Evolutionary conservation across 2,888 invertebrate genomes (phyloP), one percentile per base, ranked within the genome.

Genomic region (Leistus spinibarbis): DNA sequence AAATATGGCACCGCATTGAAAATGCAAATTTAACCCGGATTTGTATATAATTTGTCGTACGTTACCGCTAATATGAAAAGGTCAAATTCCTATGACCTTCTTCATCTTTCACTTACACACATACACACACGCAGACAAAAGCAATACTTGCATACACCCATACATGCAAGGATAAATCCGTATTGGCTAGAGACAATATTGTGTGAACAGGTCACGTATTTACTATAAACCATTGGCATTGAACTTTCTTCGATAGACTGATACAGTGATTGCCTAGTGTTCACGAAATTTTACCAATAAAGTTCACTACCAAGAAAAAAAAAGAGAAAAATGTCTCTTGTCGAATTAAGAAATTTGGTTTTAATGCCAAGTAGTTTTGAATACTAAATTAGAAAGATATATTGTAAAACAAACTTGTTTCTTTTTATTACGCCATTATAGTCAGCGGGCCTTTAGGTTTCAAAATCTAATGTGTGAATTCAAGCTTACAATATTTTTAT

Each of bases 191-290:
- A 60, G 17, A 60, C 19, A 60, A 19, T 60, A 60, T 60, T 22
- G 60, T 22, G 22, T 22, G 17, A 17, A 60, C 60, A 60, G 60
- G 17, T 60, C 60, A 60, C 60, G 60, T 60, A 60, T 60, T 22
- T 19, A 19, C 10, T 16, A 60, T 60, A 60, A 60, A 60, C 60
- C 60, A 60, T 60, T 60, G 22, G 60, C 60, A 60, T 60, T 60
- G 60, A 60, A 60, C 60, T 60, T 60, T 60, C 60, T 60, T 60
- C 60, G 60, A 20, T 60, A 20, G 17, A 60, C 54, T 54, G n/a
- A n/a, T n/a, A n/a, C 40, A 40, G 13, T 40, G 40, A 40, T 40
- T 40, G 40, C 40, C 13, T 1, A 40, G 7, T 4, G 24, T 7
- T 40, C 13, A 40, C 40, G 13, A 40, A 40, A 40, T 40, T 40